Conservation (phyloP, 2,888 invertebrate species). For the Apamea anceps region DNA sequence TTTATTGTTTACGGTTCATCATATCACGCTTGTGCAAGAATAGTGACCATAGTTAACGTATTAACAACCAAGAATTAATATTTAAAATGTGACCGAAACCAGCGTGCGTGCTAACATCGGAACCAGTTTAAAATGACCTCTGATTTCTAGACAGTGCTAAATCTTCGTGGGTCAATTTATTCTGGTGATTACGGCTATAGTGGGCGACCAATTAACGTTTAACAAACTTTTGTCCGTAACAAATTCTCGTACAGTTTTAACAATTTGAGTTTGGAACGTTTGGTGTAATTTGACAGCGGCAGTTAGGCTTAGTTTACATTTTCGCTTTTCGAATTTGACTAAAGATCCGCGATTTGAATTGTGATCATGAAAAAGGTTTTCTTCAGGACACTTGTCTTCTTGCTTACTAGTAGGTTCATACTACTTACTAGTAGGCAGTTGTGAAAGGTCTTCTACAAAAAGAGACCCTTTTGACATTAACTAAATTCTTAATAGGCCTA, state of each 20-base stretch:
- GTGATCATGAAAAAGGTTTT: background rate
- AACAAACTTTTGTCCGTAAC: constrained; percentile 87
- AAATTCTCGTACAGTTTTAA: constrained; percentile 89
- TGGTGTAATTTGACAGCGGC: constrained; percentile 84
- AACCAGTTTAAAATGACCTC: constrained; percentile 44
- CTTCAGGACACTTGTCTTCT: background rate
- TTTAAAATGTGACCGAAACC: constrained; percentile 84
- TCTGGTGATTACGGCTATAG: constrained; percentile 73
- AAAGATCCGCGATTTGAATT: background rate
- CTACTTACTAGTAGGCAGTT: background rate
- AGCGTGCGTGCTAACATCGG: constrained; percentile 71
- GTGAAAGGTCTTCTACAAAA: background rate
- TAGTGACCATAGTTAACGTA: constrained; percentile 84
- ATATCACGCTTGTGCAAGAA: constrained; percentile 78
- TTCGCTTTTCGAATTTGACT: constrained; percentile 16
- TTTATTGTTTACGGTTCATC: constrained; percentile 86
- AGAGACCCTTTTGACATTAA: background rate
- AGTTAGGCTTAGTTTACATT: constrained; percentile 73
- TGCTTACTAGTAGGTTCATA: background rate
- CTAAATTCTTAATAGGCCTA: background rate
- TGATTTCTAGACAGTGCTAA: constrained; percentile 5
- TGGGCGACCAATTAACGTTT: constrained; percentile 87
- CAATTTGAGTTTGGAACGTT: constrained; percentile 86
- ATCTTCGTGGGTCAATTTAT: constrained; percentile 59
- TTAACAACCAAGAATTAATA: constrained; percentile 84